phyloP scores from a whole-genome alignment of 2,888 invertebrate species.

The Meloe dianella region DNA sequence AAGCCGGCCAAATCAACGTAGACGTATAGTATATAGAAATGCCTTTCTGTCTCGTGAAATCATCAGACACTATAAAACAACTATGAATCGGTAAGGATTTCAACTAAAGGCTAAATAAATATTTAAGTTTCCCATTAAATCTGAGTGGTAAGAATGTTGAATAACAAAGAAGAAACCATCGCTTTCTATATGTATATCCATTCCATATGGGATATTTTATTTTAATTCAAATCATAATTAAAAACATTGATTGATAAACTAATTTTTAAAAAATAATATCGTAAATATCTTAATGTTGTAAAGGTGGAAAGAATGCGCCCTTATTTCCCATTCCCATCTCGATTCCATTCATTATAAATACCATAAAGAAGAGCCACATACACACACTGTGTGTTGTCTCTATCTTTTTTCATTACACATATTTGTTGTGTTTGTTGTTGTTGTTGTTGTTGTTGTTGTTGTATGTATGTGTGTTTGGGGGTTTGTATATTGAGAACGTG shows the following conservation, averaged over 20 bases:
- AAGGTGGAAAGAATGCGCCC: background rate
- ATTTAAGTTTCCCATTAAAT: conserved; percentile 39
- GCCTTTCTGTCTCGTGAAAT: background rate
- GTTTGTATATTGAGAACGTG: background rate
- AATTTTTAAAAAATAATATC: background rate
- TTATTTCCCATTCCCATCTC: background rate
- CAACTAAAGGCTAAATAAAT: conserved; percentile 37
- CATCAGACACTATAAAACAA: conserved; percentile 38
- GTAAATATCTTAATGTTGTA: background rate
- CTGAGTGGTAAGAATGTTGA: conserved; percentile 19
- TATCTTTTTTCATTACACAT: background rate
- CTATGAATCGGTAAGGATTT: conserved; percentile 35
- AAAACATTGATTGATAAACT: background rate
- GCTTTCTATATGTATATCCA: too few relatives aligned
- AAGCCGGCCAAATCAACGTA: too few relatives aligned
- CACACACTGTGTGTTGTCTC: too few relatives aligned
- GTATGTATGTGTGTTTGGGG: background rate
- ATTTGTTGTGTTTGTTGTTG: too few relatives aligned
- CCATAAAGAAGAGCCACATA: background rate
- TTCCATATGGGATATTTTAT: background rate
- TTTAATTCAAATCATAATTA: background rate
- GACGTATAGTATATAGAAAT: background rate
- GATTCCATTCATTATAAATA: conserved; percentile 4
- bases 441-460: too few relatives aligned
- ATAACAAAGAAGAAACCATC: background rate